Evolutionary conservation across 1,140 invertebrate genomes (phyloP).

Genomic region (fruit fly (Drosophila melanogaster)): DNA sequence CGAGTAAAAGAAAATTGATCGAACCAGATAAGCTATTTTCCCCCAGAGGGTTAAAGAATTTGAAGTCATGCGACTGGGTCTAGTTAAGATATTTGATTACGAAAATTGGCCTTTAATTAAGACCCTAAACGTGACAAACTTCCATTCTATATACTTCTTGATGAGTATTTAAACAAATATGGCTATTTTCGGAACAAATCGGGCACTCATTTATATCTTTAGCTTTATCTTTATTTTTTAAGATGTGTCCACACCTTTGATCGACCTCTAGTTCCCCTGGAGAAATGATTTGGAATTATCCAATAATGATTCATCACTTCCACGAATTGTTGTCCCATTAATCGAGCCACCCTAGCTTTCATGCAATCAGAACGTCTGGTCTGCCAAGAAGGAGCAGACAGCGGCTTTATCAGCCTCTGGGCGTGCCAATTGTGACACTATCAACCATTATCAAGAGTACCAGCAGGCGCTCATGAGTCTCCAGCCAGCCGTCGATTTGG

Average conservation of each 20-base stretch:
- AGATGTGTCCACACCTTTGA: conserved; percentile 4
- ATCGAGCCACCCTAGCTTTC: conserved; percentile 36
- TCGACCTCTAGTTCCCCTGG: background rate
- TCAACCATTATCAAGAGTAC: conserved; percentile 68
- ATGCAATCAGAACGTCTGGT: conserved; percentile 54
- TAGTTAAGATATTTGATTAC: background rate
- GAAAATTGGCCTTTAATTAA: background rate
- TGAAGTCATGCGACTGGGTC: background rate
- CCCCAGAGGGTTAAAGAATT: background rate
- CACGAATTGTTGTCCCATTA: conserved; percentile 7
- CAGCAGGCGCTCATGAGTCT: conserved; percentile 69
- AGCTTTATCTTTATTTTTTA: background rate
- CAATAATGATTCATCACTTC: conserved; percentile 13
- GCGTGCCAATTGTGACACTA: conserved; percentile 37
- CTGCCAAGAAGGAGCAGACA: conserved; percentile 34
- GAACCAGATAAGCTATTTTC: background rate
- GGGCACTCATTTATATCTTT: background rate
- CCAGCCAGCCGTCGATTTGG: conserved; percentile 15
- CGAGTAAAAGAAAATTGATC: background rate
- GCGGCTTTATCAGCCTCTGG: conserved; percentile 58
- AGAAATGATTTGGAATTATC: background rate
- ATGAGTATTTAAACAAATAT: background rate
- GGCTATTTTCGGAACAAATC: background rate
- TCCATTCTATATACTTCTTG: background rate
- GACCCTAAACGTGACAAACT: background rate